These are phyloP conservation scores for Trogon melanurus DNA, from an alignment of 2,113 vertebrate genomes.

Conservation along the genomic window DNA sequence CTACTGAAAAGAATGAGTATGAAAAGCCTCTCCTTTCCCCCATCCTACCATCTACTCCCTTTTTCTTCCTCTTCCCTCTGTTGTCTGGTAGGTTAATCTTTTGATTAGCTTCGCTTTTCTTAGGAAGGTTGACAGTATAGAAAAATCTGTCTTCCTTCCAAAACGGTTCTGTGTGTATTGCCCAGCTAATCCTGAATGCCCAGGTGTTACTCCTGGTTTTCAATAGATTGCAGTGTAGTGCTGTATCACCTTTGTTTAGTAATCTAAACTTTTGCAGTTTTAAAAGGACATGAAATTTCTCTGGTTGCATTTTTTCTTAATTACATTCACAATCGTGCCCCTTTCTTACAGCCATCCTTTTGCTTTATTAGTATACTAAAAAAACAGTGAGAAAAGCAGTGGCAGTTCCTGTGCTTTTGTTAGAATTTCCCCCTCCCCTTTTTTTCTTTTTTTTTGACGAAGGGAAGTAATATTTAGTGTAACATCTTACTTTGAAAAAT, in stretches of 20 bases:
- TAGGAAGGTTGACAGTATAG: background rate
- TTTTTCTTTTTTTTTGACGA: background rate
- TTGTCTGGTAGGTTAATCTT: background rate
- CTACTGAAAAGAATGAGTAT: background rate
- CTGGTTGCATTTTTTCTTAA: background rate
- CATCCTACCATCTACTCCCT: background rate
- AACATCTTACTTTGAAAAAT: background rate
- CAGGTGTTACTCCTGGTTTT: background rate
- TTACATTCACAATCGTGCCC: background rate
- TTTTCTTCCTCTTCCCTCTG: background rate
- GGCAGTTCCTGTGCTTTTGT: background rate
- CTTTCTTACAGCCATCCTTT: background rate
- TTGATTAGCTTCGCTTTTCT: background rate
- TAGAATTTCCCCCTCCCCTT: rapidly evolving
- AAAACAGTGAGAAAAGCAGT: background rate
- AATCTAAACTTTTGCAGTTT: background rate
- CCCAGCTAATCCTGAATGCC: background rate
- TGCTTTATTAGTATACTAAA: background rate
- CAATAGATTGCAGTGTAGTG: background rate
- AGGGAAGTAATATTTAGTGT: background rate
- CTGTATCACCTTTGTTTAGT: background rate
- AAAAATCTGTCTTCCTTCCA: background rate
- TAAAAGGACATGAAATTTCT: background rate
- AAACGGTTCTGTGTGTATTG: background rate
- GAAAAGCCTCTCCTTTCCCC: background rate